Conservation (phyloP, 2,113 vertebrate species). For the Canis aureus region DNA sequence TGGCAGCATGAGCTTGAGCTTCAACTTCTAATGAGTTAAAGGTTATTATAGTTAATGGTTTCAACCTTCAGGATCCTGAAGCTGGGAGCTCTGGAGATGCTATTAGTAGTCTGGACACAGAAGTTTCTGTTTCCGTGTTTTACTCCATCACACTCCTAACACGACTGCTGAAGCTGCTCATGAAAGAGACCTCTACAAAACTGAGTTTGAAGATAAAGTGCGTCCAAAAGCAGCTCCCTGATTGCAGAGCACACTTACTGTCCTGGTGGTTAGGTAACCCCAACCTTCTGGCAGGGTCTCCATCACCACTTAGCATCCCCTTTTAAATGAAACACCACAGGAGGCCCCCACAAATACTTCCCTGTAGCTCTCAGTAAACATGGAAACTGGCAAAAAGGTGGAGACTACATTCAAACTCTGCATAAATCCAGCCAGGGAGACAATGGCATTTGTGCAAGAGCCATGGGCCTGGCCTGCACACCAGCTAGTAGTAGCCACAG, state of each 20-base stretch:
- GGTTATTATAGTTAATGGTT: not conserved
- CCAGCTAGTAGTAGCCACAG: rapidly evolving
- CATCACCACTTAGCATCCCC: conserved; percentile 73
- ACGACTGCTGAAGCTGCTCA: not conserved
- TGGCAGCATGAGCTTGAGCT: not conserved
- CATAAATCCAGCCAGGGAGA: not conserved
- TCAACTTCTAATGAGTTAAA: not conserved
- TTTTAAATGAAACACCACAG: not conserved
- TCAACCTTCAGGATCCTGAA: not conserved
- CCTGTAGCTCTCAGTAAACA: not conserved
- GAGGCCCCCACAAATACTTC: rapidly evolving
- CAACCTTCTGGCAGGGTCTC: not conserved
- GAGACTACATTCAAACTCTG: rapidly evolving
- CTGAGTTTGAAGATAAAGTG: rapidly evolving
- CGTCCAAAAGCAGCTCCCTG: not conserved
- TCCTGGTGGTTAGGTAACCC: rapidly evolving
- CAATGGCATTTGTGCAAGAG: too few relatives aligned
- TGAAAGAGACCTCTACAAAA: not conserved
- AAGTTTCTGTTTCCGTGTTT: too few relatives aligned
- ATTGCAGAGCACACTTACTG: rapidly evolving
- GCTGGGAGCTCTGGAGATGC: not conserved
- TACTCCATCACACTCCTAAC: not conserved
- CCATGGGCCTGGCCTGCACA: not conserved
- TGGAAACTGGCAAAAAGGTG: not conserved
- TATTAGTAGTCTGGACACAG: rapidly evolving